phyloP scores from a whole-genome alignment of 2,797 vertebrate species.

The Odontamblyopus rebecca region DNA sequence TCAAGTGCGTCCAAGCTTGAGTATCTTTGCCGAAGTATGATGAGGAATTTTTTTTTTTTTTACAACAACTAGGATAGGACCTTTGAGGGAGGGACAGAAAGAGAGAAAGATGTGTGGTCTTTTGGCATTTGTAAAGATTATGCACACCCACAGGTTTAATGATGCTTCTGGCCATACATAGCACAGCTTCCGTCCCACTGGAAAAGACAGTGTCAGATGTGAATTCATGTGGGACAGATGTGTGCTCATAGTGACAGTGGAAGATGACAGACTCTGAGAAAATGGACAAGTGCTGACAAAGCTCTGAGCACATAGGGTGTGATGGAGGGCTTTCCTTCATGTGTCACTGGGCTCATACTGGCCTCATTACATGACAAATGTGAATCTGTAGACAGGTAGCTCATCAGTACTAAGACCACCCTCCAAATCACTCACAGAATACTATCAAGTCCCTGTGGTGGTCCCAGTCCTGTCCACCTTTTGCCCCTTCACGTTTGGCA shows the following conservation, averaged over 20 bases:
- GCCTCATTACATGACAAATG: constrained; percentile 44
- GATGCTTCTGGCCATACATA: constrained; percentile 9
- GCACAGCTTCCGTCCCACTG: constrained; percentile 20
- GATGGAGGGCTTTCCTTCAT: constrained; percentile 42
- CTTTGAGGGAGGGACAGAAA: neutral
- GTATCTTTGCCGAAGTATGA: neutral
- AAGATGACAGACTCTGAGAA: neutral
- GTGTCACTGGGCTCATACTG: constrained; percentile 28
- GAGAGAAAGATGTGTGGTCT: neutral
- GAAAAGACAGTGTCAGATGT: constrained; percentile 48
- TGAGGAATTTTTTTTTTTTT: neutral
- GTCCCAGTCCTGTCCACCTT: constrained; percentile 38
- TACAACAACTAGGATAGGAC: neutral
- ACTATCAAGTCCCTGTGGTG: constrained; percentile 20
- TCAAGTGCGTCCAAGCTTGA: neutral
- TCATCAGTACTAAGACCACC: constrained; percentile 31
- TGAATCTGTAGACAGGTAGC: constrained; percentile 24
- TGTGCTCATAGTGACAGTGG: constrained; percentile 13
- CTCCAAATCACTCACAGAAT: constrained; percentile 4
- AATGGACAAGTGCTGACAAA: constrained; percentile 28
- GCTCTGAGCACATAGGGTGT: constrained; percentile 29
- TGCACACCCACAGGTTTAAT: constrained; percentile 45
- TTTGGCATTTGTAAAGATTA: constrained; percentile 35
- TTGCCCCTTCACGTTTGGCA: constrained; percentile 28
- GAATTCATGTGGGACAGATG: constrained; percentile 22